Evolutionary conservation across 2,797 vertebrate genomes (phyloP).

Genomic region (Anolis apletophallus): DNA sequence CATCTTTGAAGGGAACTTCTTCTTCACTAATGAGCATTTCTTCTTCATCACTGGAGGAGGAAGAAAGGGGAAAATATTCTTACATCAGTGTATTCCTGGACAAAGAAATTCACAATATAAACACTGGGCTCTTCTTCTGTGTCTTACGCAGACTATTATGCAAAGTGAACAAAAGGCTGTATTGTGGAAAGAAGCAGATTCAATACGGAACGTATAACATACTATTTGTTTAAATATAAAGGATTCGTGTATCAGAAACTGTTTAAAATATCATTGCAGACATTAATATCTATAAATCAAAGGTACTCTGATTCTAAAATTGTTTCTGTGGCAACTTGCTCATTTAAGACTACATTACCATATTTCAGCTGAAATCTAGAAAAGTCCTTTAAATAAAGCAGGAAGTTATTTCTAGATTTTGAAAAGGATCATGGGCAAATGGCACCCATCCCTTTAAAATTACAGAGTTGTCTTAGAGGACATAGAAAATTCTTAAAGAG

Average conservation of each 20-base stretch:
- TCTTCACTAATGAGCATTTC: constrained; percentile 92
- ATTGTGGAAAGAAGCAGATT: background rate
- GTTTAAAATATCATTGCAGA: background rate
- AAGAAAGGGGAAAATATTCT: constrained; percentile 34
- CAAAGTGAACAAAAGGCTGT: background rate
- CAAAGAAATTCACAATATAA: background rate
- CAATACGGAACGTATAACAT: background rate
- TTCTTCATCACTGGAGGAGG: constrained; percentile 83
- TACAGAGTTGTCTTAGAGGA: too few species aligned
- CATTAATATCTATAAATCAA: too few species aligned
- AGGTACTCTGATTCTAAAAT: too few species aligned
- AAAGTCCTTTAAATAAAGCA: background rate
- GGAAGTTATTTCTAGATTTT: too few species aligned
- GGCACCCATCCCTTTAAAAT: background rate
- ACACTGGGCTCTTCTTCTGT: background rate
- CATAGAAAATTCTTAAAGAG: too few species aligned
- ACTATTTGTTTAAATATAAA: too few species aligned
- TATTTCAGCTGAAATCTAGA: background rate
- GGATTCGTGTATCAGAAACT: background rate
- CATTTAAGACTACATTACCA: too few species aligned
- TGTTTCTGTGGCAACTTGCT: too few species aligned
- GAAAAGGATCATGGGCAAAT: background rate
- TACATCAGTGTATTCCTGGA: background rate
- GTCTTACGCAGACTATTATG: background rate
- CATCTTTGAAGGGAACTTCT: constrained; percentile 94